These are phyloP conservation scores for Pangasius larnaudii DNA, from an alignment of 2,797 vertebrate species.

Conservation along the genomic window DNA sequence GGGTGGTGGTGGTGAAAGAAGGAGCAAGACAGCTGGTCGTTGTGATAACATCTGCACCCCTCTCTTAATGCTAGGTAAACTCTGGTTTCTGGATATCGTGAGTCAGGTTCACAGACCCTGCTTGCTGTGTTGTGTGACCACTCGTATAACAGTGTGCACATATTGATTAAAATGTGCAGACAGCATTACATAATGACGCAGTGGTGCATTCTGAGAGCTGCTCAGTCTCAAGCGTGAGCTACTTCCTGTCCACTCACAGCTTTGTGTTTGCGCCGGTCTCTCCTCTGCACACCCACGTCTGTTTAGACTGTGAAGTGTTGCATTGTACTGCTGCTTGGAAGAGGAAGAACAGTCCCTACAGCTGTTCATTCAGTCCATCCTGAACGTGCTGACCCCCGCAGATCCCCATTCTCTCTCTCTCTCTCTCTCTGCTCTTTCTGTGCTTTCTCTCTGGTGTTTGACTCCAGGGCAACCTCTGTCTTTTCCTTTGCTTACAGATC, in stretches of 20 bases:
- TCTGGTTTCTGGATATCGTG: neutral
- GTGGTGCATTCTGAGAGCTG: neutral
- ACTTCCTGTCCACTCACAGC: neutral
- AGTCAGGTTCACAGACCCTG: neutral
- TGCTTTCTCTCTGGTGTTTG: neutral
- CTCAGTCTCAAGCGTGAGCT: neutral
- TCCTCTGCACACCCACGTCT: neutral
- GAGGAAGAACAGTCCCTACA: constrained; percentile 10
- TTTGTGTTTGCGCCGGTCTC: constrained; percentile 4
- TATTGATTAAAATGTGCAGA: constrained; percentile 12
- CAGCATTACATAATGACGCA: neutral
- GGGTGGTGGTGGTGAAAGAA: constrained; percentile 10
- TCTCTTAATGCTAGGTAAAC: neutral
- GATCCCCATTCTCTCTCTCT: neutral
- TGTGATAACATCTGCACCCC: constrained; percentile 24
- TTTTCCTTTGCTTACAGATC: constrained; percentile 8
- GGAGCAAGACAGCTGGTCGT: constrained; percentile 13
- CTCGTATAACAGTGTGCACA: neutral
- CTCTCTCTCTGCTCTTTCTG: neutral
- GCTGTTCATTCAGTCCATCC: constrained; percentile 21
- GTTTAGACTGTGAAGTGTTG: neutral
- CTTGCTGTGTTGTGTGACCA: neutral
- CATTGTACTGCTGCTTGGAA: neutral
- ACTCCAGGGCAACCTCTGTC: constrained; percentile 20
- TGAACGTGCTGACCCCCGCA: neutral